Evolutionary conservation across 2,113 vertebrate species (phyloP).

Genomic region (Cynoglossus semilaevis): DNA sequence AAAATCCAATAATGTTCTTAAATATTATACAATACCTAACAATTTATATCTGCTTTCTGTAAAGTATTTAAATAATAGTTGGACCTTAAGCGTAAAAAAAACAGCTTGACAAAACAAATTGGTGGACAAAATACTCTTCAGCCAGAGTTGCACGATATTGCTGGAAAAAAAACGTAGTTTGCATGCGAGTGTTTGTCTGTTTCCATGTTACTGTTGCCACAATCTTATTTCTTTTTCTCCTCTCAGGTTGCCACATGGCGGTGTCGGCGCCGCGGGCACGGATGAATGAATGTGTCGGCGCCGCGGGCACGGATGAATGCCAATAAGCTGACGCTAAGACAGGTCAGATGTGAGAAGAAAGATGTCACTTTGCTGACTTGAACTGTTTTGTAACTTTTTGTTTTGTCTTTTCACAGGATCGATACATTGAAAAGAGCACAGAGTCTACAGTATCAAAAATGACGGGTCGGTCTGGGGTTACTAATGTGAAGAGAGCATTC

Average conservation of each 20-base stretch:
- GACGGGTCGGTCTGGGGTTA: no score
- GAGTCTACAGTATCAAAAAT: constrained; percentile 9
- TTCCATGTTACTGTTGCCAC: constrained; percentile 1
- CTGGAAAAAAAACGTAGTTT: constrained; percentile 49
- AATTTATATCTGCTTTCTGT: constrained; percentile 60
- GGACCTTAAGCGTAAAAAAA: constrained; percentile 53
- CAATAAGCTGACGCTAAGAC: no score
- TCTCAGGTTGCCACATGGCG: constrained; percentile 53
- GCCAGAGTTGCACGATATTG: constrained; percentile 73
- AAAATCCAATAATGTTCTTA: constrained; percentile 57
- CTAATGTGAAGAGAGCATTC: background rate
- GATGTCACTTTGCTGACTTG: rapidly evolving
- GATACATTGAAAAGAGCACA: constrained; percentile 28
- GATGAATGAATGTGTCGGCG: background rate
- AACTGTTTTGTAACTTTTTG: no score
- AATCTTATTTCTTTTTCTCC: constrained; percentile 58
- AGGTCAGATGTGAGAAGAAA: constrained; percentile 37
- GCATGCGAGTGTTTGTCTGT: constrained; percentile 53
- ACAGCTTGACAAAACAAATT: constrained; percentile 58
- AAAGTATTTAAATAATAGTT: constrained; percentile 57
- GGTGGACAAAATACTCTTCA: constrained; percentile 51
- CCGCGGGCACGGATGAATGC: no score
- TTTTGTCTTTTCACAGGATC: constrained; percentile 26
- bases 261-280: constrained; percentile 22
- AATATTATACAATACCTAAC: constrained; percentile 61